Base-by-base conservation (phyloP, 2,888 invertebrate species). In the Agonum fuliginosum region DNA sequence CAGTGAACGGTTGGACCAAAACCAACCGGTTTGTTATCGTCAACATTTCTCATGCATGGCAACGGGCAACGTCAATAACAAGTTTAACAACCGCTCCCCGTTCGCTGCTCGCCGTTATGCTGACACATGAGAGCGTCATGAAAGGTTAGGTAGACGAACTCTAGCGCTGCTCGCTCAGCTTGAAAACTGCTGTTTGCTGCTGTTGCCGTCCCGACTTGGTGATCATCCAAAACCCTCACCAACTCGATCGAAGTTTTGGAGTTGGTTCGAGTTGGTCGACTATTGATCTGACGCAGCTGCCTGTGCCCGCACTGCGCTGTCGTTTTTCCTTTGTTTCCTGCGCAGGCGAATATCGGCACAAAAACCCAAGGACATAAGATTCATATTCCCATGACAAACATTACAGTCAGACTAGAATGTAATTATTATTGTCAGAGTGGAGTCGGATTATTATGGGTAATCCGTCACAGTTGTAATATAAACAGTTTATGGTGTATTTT, bases 241-340 rank as follows among this genome's bases (percentile, higher is more conserved):
- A 70, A 70, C 41, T 30, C 48, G 69, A 46, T 73, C 54, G 51
- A 41, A 41, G 58, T 73, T 54, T 73, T 73, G 73, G 73, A 54
- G 73, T 73, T 73, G 54, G 73, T 54, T 20, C 58, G 58, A 30
- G 37, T 58, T 54, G 54, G 34, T 54, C 73, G 54, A 73, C 51
- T 73, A 73, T 73, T 73, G 73, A 73, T 73, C 73, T 54, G 73
- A 41, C 73, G 73, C 37, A 34, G 73, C 54, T 58, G 54, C 58
- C 73, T 73, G 20, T 54, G 51, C 58, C 58, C 58, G 58, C 58
- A 62, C 3, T 62, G 30, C 51, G 72, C 34, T 34, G 51, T 34
- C 24, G 70, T 70, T 41, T 20, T 54, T 73, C 58, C 73, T 73
- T 73, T 73, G 54, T 73, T 41, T 54, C 8, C 54, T 0, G 24